Evolutionary conservation across 2,888 invertebrate genomes (phyloP).

Genomic region (Lasioglossum villosulum): DNA sequence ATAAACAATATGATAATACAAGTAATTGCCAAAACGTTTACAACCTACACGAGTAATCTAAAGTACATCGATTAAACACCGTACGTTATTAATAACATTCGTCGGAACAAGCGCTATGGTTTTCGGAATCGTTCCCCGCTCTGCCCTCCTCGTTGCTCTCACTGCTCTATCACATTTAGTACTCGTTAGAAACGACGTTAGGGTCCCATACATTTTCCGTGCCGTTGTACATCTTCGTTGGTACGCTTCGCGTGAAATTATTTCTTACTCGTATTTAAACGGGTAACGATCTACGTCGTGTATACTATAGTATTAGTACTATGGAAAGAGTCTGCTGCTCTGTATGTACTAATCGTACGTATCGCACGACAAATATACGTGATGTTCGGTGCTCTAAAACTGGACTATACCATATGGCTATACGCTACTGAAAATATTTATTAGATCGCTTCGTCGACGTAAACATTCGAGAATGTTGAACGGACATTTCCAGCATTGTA

Average conservation of each 20-base stretch:
- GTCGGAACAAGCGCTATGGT: background rate
- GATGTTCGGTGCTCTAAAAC: background rate
- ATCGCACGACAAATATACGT: background rate
- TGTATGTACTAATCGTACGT: background rate
- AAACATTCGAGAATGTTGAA: background rate
- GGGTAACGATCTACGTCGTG: background rate
- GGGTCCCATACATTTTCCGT: background rate
- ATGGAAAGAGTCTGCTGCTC: background rate
- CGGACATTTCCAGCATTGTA: background rate
- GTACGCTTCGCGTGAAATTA: background rate
- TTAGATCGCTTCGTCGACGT: background rate
- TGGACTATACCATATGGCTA: background rate
- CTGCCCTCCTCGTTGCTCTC: background rate
- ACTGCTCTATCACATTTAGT: conserved; percentile 2
- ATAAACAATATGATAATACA: conserved; percentile 40
- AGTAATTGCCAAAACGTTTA: conserved; percentile 17
- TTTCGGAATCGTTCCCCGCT: background rate
- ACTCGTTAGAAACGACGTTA: conserved; percentile 6
- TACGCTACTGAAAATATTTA: background rate
- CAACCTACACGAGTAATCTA: conserved; percentile 17
- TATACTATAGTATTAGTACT: background rate
- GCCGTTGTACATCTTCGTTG: background rate
- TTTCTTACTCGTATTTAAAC: background rate
- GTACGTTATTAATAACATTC: background rate
- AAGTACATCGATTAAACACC: conserved; percentile 1